These are phyloP conservation scores for Trinectes maculatus DNA, from an alignment of 2,113 vertebrate genomes.

Conservation along the genomic window DNA sequence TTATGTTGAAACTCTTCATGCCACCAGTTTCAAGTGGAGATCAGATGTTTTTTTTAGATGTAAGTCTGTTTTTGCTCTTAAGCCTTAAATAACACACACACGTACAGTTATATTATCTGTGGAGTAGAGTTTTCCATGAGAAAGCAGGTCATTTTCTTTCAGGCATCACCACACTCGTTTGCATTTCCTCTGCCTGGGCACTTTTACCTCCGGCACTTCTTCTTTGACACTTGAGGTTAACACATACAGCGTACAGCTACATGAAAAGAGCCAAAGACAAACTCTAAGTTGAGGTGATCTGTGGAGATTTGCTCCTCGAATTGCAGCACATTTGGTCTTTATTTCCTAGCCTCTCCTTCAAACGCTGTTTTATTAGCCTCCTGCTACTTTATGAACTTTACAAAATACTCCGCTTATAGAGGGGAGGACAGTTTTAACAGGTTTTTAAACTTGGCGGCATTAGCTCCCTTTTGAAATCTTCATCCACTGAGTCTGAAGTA, in stretches of 20 bases:
- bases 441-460: slow-evolving; percentile 38
- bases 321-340: slow-evolving; percentile 68
- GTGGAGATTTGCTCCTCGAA: slow-evolving; percentile 15
- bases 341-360: slow-evolving; percentile 49
- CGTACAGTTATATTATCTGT: slow-evolving; percentile 24
- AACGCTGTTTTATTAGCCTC: slow-evolving; percentile 64
- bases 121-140: slow-evolving; percentile 29
- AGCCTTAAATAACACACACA: slow-evolving; percentile 6
- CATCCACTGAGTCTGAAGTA: background rate
- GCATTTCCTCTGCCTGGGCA: no score
- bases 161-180: slow-evolving; percentile 11
- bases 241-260: background rate
- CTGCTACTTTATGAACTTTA: slow-evolving; percentile 72
- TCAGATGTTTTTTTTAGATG: slow-evolving; percentile 18
- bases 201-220: slow-evolving; percentile 14
- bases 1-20: slow-evolving; percentile 27
- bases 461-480: slow-evolving; percentile 20
- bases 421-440: slow-evolving; percentile 17
- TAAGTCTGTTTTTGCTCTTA: slow-evolving; percentile 27
- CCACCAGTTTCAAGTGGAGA: slow-evolving; percentile 17
- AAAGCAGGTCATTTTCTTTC: slow-evolving; percentile 24
- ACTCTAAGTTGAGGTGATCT: slow-evolving; percentile 37
- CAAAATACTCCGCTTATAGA: slow-evolving; percentile 50
- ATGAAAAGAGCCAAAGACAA: slow-evolving; percentile 32
- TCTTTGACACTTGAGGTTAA: slow-evolving; percentile 19